A percentile compares a stretch with the other conserved stretches of the same genome.
phyloP scores from a whole-genome alignment of 2,888 invertebrate genomes.

The Callosobruchus maculatus region DNA sequence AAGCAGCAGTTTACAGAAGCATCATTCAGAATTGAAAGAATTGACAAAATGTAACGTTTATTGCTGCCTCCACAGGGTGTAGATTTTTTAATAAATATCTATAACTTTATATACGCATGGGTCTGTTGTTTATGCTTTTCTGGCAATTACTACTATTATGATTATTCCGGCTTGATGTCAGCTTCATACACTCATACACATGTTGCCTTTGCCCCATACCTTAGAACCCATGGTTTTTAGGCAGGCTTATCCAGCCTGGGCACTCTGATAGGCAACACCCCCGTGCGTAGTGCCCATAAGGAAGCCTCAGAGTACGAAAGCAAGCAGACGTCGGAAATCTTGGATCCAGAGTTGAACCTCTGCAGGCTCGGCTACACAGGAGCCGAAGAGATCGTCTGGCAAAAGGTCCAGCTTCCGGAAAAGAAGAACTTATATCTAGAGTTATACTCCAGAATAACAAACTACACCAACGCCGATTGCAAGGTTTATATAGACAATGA shows the following conservation, averaged over 20 bases:
- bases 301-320: constrained; percentile 41
- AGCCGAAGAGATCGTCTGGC: constrained; percentile 59
- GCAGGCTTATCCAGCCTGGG: constrained; percentile 35
- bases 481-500: constrained; percentile 62
- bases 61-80: too few species aligned
- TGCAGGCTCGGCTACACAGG: constrained; percentile 52
- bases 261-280: constrained; percentile 34
- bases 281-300: constrained; percentile 32
- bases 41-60: too few species aligned
- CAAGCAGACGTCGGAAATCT: constrained; percentile 43
- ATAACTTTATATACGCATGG: too few species aligned
- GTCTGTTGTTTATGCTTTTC: too few species aligned
- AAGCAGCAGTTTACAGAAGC: too few species aligned
- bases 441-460: constrained; percentile 61
- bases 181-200: too few species aligned
- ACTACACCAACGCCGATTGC: constrained; percentile 68
- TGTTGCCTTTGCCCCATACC: too few species aligned
- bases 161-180: too few species aligned
- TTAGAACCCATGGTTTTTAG: constrained; percentile 22
- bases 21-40: too few species aligned
- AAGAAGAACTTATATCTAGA: constrained; percentile 67
- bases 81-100: too few species aligned
- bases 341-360: constrained; percentile 52
- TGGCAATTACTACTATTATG: too few species aligned
- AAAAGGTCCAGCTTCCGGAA: constrained; percentile 59